Percentiles rank a stretch among this genome's conserved stretches.
Conservation (phyloP, 2,888 invertebrate species). For the Caenorhabditis doughertyi region DNA sequence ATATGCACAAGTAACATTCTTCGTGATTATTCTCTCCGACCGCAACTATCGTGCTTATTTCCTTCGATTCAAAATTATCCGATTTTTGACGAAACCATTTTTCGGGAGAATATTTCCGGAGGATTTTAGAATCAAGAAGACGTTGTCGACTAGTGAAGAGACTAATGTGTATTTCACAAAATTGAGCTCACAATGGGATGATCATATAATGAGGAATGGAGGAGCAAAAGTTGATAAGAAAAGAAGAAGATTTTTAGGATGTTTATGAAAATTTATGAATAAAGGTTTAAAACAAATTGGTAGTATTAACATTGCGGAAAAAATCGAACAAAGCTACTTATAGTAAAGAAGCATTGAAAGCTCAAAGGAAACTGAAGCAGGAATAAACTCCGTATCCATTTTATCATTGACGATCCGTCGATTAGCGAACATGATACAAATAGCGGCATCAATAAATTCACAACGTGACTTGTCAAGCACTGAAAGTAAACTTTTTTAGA, state of each 20-base stretch:
- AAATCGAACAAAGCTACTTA: too few species aligned
- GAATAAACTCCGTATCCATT: too few species aligned
- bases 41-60: slow-evolving; percentile 25
- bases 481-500: too few species aligned
- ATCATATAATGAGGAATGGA: slow-evolving; percentile 21
- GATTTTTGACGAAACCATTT: slow-evolving; percentile 28
- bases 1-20: slow-evolving; percentile 24
- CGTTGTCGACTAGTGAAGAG: slow-evolving; percentile 36
- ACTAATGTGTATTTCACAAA: slow-evolving; percentile 41
- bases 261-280: not conserved
- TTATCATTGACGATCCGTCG: too few species aligned
- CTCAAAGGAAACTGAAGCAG: too few species aligned
- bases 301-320: too few species aligned
- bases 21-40: slow-evolving; percentile 10
- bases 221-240: not conserved
- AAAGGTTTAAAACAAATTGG: too few species aligned
- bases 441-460: too few species aligned
- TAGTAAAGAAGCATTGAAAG: too few species aligned
- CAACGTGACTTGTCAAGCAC: too few species aligned
- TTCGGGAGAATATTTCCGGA: slow-evolving; percentile 47
- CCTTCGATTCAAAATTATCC: slow-evolving; percentile 18
- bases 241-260: slow-evolving; percentile 4
- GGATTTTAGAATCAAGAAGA: slow-evolving; percentile 27
- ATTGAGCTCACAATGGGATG: slow-evolving; percentile 51
- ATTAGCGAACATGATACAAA: too few species aligned